A percentile compares a stretch with the other conserved stretches of the same genome.
Conservation (phyloP, 1,140 invertebrate genomes). For the Trinorchestia longiramus region DNA sequence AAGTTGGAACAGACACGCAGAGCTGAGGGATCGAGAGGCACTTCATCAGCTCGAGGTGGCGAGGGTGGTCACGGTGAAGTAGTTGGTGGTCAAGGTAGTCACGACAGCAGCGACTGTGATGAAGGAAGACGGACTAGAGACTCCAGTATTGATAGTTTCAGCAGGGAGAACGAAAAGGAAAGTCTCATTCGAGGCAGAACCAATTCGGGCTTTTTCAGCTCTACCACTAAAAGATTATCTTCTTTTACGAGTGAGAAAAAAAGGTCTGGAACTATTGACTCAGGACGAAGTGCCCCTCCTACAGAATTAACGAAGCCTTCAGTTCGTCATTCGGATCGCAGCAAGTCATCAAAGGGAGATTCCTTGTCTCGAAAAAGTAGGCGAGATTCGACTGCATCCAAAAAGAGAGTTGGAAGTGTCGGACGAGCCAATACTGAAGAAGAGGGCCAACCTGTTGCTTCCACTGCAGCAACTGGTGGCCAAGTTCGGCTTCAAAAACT, state of each 20-base stretch:
- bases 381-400: neutral
- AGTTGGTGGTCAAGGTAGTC: neutral
- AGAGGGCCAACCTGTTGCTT: slow-evolving; percentile 25
- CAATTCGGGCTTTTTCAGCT: slow-evolving; percentile 14
- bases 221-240: slow-evolving; percentile 12
- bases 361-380: slow-evolving; percentile 24
- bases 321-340: neutral
- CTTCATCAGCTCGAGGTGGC: neutral
- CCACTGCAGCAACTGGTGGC: slow-evolving; percentile 46
- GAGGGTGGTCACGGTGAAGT: neutral
- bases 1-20: neutral
- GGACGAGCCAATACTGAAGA: slow-evolving; percentile 3
- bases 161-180: slow-evolving; percentile 24
- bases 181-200: slow-evolving; percentile 16
- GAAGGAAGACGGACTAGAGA: slow-evolving; percentile 10
- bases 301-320: neutral
- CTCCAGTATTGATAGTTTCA: slow-evolving; percentile 33
- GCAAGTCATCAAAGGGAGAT: slow-evolving; percentile 11
- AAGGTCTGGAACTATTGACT: neutral
- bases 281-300: neutral
- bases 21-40: neutral
- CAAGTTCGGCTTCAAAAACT: neutral
- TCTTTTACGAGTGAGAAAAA: slow-evolving; percentile 21
- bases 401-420: neutral
- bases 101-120: neutral